Evolutionary conservation across 1,140 invertebrate genomes (phyloP), one percentile per base, ranked within the genome.

Genomic region (Doryteuthis pealeii): DNA sequence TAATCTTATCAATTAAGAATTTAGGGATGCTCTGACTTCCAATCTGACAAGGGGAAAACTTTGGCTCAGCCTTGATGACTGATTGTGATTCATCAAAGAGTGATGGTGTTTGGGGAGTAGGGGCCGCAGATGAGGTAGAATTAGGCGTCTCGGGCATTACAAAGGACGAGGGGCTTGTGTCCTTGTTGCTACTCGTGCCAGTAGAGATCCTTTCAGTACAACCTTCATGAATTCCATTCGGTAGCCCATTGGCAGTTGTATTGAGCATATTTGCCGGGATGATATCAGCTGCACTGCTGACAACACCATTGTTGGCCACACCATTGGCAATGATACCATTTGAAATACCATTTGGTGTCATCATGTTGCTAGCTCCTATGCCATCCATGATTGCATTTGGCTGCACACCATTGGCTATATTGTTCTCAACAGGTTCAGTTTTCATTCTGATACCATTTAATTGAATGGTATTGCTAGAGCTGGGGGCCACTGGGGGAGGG

Each of bases 251-350:
- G 35, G n/a, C 31, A 30, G 18, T 22, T 30, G n/a, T 35, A 30
- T 68, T 68, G 22, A 43, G 40, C 26, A 14, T 10, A 70, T 43
- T 33, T 22, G 31, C 14, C 0, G 40, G 31, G 22, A 70, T 33
- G 14, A 18, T 26, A 40, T 70, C 40, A 58, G 73, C 76, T n/a
- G 82, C 72, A 28, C 82, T 82, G 33, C 74, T 73, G 14, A 76
- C 72, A 58, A 82, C 77, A 66, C 74, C 62, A 40, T 74, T 67
- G 68, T 75, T 77, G 14, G 72, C 65, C 31, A 32, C 67, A 67
- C 28, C 49, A 22, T 35, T 45, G 67, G 45, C 14, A 31, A 35
- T 43, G 28, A 28, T 71, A 31, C 15, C n/a, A 10, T 40, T 18
- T 54, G 72, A 74, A 26, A 69, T 68, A 22, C 54, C 54, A 62